Evolutionary conservation across 2,113 vertebrate genomes (phyloP), one percentile per base, ranked within the genome.

Genomic region (Lota lota): DNA sequence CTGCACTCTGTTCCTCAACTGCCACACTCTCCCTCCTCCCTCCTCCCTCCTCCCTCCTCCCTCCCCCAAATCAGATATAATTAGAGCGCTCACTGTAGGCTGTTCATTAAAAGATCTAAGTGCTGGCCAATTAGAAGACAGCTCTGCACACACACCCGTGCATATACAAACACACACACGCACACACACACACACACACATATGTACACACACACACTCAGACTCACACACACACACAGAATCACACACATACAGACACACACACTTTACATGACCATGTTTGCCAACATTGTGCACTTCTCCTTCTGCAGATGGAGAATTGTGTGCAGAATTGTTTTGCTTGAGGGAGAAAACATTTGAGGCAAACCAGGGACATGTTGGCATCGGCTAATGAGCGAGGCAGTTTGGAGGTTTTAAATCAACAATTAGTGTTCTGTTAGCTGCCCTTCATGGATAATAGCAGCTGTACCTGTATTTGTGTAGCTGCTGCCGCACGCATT

Each of bases 101-200:
- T 87, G 81, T 82, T 87, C 83, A 88, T 88, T 87, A 85, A 88
- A 89, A 84, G 84, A 79, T 90, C 87, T 80, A 85, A 85, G 77
- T 82, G 69, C 64, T 74, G 89, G 83, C 83, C 87, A 91, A 91
- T 91, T 91, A 91, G 79, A 56, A 80, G 59, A 53, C 20, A 20
- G 53, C 53, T 56, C 16, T 56, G 53, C 53, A 56, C 53, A 56
- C n/a, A 56, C 53, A 56, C 53, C 15, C n/a, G 14, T 14, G 14
- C 53, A 7, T 18, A 7, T 18, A 18, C 53, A 18, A 3, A 17
- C 3, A 56, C 53, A 56, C 53, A n/a, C 53, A 17, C 17, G 17
- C 53, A 18, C n/a, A 17, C 17, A n/a, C n/a, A n/a, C 0, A 7
- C 53, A 56, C 16, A 7, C 53, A 17, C 40, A 4, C 53, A 56